Base-by-base conservation (phyloP, 2,113 vertebrate genomes). In the Larimichthys crocea region DNA sequence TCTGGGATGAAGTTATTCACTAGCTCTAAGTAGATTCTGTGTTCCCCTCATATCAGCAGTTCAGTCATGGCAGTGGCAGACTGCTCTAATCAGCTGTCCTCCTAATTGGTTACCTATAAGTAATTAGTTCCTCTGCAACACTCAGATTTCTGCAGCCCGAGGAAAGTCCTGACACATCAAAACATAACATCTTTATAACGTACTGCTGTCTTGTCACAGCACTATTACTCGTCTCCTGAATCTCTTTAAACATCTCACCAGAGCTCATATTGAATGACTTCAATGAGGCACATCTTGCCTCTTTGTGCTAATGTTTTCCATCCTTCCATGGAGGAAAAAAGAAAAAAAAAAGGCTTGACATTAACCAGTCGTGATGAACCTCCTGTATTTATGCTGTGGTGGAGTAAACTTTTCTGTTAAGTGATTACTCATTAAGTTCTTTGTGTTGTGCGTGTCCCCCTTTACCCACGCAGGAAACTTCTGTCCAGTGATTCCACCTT, bases 401-500 rank as follows among this genome's bases (percentile, higher is more conserved):
- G 8, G 24, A 40, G 31, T 50, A 68, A 81, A 77, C 10, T 26
- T 26, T 31, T 46, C 16, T 2, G 5, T 75, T 40, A 4, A 19
- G 60, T 50, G 46, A 66, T 62, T 75, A 74, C 56, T 61, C 15
- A 29, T 74, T 70, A 66, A 29, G 26, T 22, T 16, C 26, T 0
- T 65, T 22, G 29, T 16, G 52, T 42, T 56, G 24, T 59, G 59
- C 48, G 46, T 74, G 65, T 42, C 8, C 19, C 19, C 20, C 20
- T 31, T 82, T 1, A 9, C 49, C 11, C 31, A 15, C 44, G 56
- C 63, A 10, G 56, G 16, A 29, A 50, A 55, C 48, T 8, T 11
- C 42, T 56, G 22, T 82, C 29, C 46, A 31, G n/a, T 70, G 5
- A 61, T 74, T 61, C 60, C 42, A 73, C 53, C 70, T 75, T 49